Evolutionary conservation across 2,113 vertebrate genomes (phyloP).

Genomic region (Rissa tridactyla): DNA sequence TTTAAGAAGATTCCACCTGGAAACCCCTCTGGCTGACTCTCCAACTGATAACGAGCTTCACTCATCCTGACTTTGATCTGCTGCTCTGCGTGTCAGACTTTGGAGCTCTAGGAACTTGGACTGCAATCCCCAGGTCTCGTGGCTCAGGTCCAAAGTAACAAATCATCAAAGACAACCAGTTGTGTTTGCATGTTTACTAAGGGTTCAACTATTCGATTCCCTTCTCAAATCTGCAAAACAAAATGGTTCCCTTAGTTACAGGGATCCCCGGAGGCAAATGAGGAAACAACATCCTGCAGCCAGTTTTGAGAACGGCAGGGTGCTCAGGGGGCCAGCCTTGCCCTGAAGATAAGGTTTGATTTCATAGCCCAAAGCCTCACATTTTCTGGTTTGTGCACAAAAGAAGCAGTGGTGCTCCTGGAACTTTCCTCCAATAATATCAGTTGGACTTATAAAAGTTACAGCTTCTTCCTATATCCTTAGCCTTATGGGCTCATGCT

Average conservation of each 20-base stretch:
- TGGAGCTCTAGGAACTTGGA: constrained; percentile 41
- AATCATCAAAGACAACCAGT: constrained; percentile 59
- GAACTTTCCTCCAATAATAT: neutral
- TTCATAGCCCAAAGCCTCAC: neutral
- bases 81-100: constrained; percentile 4
- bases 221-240: constrained; percentile 20
- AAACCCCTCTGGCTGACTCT: constrained; percentile 21
- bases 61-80: constrained; percentile 33
- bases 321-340: neutral
- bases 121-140: constrained; percentile 12
- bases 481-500: neutral
- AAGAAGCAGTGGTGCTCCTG: neutral
- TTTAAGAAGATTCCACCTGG: constrained; percentile 74
- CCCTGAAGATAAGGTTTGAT: neutral
- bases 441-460: neutral
- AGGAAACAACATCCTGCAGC: neutral
- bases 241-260: constrained; percentile 39
- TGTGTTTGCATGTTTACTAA: constrained; percentile 39
- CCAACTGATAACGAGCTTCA: constrained; percentile 25
- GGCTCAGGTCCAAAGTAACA: constrained; percentile 34
- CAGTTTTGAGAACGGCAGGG: neutral
- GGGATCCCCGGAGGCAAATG: constrained; percentile 2
- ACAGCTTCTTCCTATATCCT: neutral
- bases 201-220: constrained; percentile 38
- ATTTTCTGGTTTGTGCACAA: neutral